Percentiles rank a stretch among this genome's conserved stretches.
Evolutionary conservation across 2,888 invertebrate genomes (phyloP).

Genomic region (Lochmaea crataegi): DNA sequence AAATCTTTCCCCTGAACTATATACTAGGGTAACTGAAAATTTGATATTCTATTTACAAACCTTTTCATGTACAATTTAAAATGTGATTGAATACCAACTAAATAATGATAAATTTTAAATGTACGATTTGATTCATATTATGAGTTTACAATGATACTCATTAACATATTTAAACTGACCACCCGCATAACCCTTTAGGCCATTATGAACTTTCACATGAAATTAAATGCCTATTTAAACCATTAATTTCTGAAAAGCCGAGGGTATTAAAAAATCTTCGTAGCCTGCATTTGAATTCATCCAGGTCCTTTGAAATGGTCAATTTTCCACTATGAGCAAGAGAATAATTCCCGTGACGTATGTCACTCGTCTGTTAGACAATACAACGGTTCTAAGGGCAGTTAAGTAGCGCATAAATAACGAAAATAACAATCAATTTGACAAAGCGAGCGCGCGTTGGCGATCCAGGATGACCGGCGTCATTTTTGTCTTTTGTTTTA

Average conservation of each 20-base stretch:
- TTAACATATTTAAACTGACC: constrained; percentile 11
- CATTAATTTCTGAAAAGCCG: constrained; percentile 29
- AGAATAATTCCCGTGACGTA: constrained; percentile 47
- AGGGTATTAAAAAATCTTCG: constrained; percentile 25
- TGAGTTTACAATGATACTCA: background rate
- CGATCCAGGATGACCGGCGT: constrained; percentile 61
- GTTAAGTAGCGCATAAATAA: constrained; percentile 61
- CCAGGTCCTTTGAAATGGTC: constrained; percentile 46
- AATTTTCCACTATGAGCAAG: constrained; percentile 50
- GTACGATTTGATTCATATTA: background rate
- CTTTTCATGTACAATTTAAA: background rate
- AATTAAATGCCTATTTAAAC: constrained; percentile 29
- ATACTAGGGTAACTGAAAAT: too few relatives aligned
- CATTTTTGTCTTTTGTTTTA: constrained; percentile 63
- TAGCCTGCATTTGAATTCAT: constrained; percentile 25
- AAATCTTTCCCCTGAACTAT: too few relatives aligned
- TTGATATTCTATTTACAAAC: too few relatives aligned
- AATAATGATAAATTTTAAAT: background rate
- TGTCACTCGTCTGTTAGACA: constrained; percentile 49
- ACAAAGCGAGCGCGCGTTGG: constrained; percentile 55
- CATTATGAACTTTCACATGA: constrained; percentile 15
- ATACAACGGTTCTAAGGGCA: constrained; percentile 49
- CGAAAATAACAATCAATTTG: constrained; percentile 64
- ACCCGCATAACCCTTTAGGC: constrained; percentile 17
- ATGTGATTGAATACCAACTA: too few relatives aligned